phyloP scores from a whole-genome alignment of 2,888 invertebrate species.

The Seira ritae region DNA sequence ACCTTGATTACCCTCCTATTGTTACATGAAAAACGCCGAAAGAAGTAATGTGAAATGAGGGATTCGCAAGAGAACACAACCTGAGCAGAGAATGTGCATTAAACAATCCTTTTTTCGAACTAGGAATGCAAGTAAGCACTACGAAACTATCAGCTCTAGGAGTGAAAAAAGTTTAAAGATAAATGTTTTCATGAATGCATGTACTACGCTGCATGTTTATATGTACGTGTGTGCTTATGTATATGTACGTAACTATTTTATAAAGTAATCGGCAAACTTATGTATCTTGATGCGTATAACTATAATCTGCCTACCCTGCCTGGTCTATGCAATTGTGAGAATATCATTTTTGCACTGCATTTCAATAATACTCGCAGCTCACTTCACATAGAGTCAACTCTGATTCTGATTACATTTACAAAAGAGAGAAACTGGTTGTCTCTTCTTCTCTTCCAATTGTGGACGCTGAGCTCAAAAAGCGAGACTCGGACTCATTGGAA shows the following conservation, averaged over 20 bases:
- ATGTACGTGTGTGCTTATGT: constrained; percentile 15
- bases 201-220: constrained; percentile 6
- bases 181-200: constrained; percentile 43
- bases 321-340: neutral
- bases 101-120: constrained; percentile 58
- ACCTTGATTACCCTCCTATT: neutral
- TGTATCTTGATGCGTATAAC: neutral
- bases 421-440: neutral
- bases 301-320: too few relatives aligned
- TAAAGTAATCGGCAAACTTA: neutral
- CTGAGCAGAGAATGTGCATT: constrained; percentile 59
- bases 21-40: constrained; percentile 29
- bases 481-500: neutral
- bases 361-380: neutral
- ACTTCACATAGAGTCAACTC: neutral
- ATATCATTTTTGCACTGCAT: neutral
- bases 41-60: constrained; percentile 37
- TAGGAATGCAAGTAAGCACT: neutral
- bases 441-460: constrained; percentile 51
- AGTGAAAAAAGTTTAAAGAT: constrained; percentile 15
- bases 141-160: too few relatives aligned
- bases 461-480: constrained; percentile 26
- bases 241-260: neutral
- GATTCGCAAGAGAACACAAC: constrained; percentile 47
- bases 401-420: neutral